Conservation (phyloP, 2,888 invertebrate genomes). For the Athalia rosae region DNA sequence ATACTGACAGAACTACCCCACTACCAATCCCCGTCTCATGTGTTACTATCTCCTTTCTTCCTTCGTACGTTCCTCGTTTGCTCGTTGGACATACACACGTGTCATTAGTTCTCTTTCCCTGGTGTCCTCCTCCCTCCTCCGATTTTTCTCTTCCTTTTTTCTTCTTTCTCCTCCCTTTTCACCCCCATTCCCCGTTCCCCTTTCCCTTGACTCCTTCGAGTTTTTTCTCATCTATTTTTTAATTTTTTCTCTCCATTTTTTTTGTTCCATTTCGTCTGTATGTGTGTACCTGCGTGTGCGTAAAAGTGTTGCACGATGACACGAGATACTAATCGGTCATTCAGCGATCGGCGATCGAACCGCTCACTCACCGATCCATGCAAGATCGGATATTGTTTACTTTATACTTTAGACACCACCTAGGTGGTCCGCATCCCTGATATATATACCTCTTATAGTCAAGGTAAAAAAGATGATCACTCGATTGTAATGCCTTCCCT, state of each 20-base stretch:
- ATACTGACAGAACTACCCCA: constrained; percentile 59
- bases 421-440: constrained; percentile 70
- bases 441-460: constrained; percentile 49
- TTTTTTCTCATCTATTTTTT: constrained; percentile 48
- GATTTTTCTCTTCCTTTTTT: background rate
- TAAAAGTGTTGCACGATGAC: constrained; percentile 55
- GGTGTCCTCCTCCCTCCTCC: constrained; percentile 34
- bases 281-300: constrained; percentile 36
- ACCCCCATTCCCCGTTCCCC: constrained; percentile 59
- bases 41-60: constrained; percentile 38
- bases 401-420: constrained; percentile 67
- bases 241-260: constrained; percentile 42
- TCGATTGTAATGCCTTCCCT: constrained; percentile 73
- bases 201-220: background rate
- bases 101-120: constrained; percentile 34
- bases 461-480: constrained; percentile 62
- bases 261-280: background rate
- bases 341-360: constrained; percentile 65
- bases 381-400: constrained; percentile 57
- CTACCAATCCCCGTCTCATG: constrained; percentile 52
- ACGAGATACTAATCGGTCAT: constrained; percentile 71
- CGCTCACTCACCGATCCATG: constrained; percentile 57
- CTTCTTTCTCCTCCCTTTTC: constrained; percentile 49
- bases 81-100: constrained; percentile 36
- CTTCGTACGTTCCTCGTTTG: constrained; percentile 34